phyloP scores from a whole-genome alignment of 2,888 invertebrate genomes.

The Eurytoma californica region DNA sequence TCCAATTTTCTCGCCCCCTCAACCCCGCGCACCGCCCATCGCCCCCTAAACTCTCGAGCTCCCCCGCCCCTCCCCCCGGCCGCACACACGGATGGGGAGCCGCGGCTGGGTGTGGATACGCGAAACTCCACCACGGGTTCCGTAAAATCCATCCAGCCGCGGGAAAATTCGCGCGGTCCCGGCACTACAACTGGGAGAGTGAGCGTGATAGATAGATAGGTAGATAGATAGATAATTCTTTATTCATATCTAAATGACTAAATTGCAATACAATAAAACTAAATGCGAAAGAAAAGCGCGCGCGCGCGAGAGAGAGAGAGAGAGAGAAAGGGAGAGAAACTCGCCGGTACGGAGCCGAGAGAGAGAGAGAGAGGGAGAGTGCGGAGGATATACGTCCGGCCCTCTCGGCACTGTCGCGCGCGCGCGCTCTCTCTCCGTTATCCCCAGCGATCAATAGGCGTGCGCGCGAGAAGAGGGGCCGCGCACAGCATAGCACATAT shows the following conservation, averaged over 20 bases:
- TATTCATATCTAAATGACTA: too few species aligned
- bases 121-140: not conserved
- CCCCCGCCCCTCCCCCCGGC: not conserved
- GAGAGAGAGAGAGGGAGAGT: constrained; percentile 9
- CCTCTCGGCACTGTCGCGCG: not conserved
- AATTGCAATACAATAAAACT: too few species aligned
- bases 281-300: too few species aligned
- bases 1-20: too few species aligned
- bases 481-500: not conserved
- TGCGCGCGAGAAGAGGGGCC: constrained; percentile 7
- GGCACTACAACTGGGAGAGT: too few species aligned
- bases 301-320: too few species aligned
- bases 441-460: constrained; percentile 54
- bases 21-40: too few species aligned
- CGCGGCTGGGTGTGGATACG: not conserved
- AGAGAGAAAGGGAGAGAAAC: not conserved
- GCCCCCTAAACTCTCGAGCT: too few species aligned
- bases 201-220: too few species aligned
- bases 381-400: not conserved
- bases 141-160: not conserved
- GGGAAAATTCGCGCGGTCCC: too few species aligned
- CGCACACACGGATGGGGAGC: not conserved
- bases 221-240: too few species aligned
- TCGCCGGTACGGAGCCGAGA: not conserved
- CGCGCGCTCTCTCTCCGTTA: constrained; percentile 33